phyloP scores from a whole-genome alignment of 2,797 vertebrate genomes.

The Phataginus tricuspis region DNA sequence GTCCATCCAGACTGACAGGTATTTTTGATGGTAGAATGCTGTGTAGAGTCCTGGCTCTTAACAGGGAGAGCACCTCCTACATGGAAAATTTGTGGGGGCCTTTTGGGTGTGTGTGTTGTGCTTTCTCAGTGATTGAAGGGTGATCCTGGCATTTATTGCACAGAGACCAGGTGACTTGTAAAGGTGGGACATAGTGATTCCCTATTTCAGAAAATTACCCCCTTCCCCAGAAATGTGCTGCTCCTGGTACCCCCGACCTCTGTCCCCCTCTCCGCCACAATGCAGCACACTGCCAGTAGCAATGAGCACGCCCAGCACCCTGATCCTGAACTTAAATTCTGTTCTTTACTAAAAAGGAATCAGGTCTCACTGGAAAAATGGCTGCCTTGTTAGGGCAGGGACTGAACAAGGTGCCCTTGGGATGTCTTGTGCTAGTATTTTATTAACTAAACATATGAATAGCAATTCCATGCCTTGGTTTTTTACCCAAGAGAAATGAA shows the following conservation, averaged over 20 bases:
- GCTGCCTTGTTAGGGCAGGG: background rate
- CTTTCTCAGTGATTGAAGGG: background rate
- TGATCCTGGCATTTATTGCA: background rate
- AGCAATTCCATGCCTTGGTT: background rate
- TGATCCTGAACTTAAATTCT: background rate
- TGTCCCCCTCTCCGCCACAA: too few relatives aligned
- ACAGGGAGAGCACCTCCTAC: background rate
- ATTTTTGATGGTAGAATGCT: background rate
- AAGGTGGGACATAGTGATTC: background rate
- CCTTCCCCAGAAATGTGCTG: background rate
- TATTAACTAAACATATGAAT: background rate
- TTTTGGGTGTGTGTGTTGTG: background rate
- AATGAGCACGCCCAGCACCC: background rate
- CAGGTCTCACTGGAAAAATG: background rate
- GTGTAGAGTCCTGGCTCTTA: background rate
- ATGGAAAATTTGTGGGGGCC: background rate
- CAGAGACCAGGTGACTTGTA: background rate
- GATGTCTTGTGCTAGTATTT: background rate
- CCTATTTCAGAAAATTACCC: background rate
- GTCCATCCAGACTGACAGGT: accelerated
- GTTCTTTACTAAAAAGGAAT: background rate
- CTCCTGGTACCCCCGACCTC: too few relatives aligned
- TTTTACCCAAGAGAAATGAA: background rate
- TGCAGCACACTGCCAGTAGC: background rate
- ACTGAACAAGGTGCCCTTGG: background rate